phyloP scores from a whole-genome alignment of 2,888 invertebrate species.

The Xestia sexstrigata region DNA sequence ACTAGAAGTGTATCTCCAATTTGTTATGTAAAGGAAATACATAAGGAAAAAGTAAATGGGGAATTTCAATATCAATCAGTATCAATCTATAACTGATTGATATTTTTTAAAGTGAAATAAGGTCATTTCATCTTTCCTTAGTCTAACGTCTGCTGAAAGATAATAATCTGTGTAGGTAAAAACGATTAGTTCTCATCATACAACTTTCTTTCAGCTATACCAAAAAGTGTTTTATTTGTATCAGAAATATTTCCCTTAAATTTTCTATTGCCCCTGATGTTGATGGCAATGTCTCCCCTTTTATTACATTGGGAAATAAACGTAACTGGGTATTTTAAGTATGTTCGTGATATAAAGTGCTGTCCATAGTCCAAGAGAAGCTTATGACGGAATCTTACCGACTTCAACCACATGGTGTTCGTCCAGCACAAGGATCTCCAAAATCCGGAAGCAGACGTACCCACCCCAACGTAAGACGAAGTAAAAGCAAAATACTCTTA shows the following conservation, averaged over 20 bases:
- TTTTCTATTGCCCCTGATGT: background rate
- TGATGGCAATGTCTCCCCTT: background rate
- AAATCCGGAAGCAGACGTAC: background rate
- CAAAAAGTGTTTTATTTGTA: background rate
- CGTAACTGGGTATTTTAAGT: background rate
- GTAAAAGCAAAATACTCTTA: constrained; percentile 16
- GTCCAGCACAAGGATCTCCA: background rate
- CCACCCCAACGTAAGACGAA: background rate
- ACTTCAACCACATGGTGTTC: background rate
- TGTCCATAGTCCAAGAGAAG: background rate
- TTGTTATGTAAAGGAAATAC: constrained; percentile 41
- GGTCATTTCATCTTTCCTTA: background rate
- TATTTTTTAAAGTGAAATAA: no score
- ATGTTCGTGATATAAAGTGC: background rate
- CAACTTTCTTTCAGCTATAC: background rate
- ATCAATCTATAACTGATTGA: background rate
- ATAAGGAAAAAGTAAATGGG: background rate
- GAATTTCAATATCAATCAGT: background rate
- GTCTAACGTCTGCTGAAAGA: background rate
- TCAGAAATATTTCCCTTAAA: background rate
- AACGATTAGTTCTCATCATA: background rate
- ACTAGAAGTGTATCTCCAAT: constrained; percentile 32
- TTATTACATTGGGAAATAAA: background rate
- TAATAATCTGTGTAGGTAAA: background rate
- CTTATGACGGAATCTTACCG: background rate